Conservation (phyloP, 2,113 vertebrate genomes). For the Antigone vipio region DNA sequence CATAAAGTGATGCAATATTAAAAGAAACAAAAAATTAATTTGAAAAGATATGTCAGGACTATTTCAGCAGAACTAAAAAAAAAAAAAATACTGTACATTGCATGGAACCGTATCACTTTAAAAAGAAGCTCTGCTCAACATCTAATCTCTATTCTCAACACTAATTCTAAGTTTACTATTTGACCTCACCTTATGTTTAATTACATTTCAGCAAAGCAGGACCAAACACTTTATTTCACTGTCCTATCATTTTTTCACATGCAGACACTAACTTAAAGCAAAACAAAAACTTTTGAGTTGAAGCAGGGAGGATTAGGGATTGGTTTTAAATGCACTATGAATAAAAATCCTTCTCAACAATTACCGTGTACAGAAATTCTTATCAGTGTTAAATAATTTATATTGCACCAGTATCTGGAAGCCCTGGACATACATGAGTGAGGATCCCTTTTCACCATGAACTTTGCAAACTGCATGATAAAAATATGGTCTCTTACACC, state of each 20-base stretch:
- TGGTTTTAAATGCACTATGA: neutral
- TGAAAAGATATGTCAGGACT: slow-evolving; percentile 7
- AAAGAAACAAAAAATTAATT: neutral
- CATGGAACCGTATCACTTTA: neutral
- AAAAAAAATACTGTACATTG: neutral
- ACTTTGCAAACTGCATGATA: neutral
- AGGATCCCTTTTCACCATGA: neutral
- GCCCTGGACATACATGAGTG: neutral
- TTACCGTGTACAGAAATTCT: neutral
- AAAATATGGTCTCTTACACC: neutral
- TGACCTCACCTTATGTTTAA: neutral
- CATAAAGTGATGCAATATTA: neutral
- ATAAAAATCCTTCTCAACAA: neutral
- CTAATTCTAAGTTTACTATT: neutral
- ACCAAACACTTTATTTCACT: neutral
- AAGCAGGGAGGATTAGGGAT: neutral
- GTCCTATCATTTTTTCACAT: neutral
- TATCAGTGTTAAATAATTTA: neutral
- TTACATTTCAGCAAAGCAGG: neutral
- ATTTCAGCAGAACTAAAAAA: slow-evolving; percentile 30
- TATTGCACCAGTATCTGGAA: neutral
- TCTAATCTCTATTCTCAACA: neutral
- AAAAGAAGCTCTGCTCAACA: neutral
- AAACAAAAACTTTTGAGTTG: neutral
- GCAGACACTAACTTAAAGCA: neutral